Base-by-base conservation (phyloP, 2,113 vertebrate species). In the Mungos mungo region DNA sequence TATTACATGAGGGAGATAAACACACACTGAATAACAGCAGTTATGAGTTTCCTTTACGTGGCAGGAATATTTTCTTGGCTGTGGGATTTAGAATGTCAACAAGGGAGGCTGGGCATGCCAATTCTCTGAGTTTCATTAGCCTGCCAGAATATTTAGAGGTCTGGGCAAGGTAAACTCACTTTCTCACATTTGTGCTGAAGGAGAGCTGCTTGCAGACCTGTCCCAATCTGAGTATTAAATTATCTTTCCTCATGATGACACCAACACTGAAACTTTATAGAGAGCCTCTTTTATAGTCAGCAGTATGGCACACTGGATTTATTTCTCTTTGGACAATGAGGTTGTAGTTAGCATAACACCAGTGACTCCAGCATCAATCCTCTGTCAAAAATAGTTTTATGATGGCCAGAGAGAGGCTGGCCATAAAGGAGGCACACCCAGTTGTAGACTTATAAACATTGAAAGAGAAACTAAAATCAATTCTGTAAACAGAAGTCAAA, bases 31-130 rank as follows among this genome's bases (percentile, higher is more conserved):
- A 66, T 84, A 95, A 54, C 41, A 90, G 38, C 52, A 77, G 69
- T 77, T 88, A 95, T 35, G 92, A 92, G 87, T 23, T 97, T 93
- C 85, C 88, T 97, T 88, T 93, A 91, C 27, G 63, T 81, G 82
- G 79, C 87, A 95, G 86, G 80, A 92, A 85, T 94, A 91, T 95
- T 90, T 97, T 97, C 93, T 85, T 96, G 94, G 76, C 96, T 83
- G 8, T 84, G 81, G 31, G 88, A 86, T 57, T 79, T 52, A 84
- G 65, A 45, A 69, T 82, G 66, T 88, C 54, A 94, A 92, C 81
- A n/a, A 83, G 76, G 57, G 81, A 97, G 29, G 69, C 41, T 35
- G 29, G 60, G 35, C 77, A 79, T 54, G 92, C 76, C 92, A 90
- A 14, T 52, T 96, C 90, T 84, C 71, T 41, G 33, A 80, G 82